These are phyloP conservation scores for Campodea augens DNA, from an alignment of 1,140 invertebrate species.

Conservation along the genomic window DNA sequence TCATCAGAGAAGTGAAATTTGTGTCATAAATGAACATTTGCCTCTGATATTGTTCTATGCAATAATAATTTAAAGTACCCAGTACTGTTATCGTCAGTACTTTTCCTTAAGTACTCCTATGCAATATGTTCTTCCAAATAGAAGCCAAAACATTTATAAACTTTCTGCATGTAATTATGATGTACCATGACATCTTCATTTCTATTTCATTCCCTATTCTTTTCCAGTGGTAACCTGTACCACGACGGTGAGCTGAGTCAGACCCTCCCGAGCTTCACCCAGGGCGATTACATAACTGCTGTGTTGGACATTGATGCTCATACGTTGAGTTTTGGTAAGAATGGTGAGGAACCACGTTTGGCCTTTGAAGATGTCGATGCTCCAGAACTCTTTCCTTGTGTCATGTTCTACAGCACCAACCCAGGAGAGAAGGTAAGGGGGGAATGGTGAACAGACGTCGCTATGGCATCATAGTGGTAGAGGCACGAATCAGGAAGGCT, in stretches of 20 bases:
- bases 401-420: constrained; percentile 46
- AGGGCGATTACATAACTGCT: constrained; percentile 43
- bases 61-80: too few species aligned
- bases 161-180: not conserved
- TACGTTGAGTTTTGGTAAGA: constrained; percentile 47
- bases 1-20: too few species aligned
- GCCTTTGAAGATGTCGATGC: constrained; percentile 44
- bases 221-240: constrained; percentile 39
- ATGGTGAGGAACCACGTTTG: constrained; percentile 40
- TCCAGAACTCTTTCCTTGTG: constrained; percentile 39
- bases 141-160: not conserved
- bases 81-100: not conserved
- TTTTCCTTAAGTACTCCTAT: not conserved
- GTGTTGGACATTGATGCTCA: constrained; percentile 43
- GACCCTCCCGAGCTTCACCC: constrained; percentile 36
- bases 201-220: not conserved
- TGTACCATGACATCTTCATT: not conserved
- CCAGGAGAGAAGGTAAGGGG: constrained; percentile 42
- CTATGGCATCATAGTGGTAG: too few species aligned
- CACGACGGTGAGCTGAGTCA: constrained; percentile 37
- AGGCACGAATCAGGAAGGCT: too few species aligned
- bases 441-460: too few species aligned
- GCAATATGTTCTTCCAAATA: not conserved
- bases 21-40: too few species aligned
- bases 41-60: too few species aligned